Evolutionary conservation across 2,888 invertebrate genomes (phyloP).

Genomic region (Lithophane ornitopus): DNA sequence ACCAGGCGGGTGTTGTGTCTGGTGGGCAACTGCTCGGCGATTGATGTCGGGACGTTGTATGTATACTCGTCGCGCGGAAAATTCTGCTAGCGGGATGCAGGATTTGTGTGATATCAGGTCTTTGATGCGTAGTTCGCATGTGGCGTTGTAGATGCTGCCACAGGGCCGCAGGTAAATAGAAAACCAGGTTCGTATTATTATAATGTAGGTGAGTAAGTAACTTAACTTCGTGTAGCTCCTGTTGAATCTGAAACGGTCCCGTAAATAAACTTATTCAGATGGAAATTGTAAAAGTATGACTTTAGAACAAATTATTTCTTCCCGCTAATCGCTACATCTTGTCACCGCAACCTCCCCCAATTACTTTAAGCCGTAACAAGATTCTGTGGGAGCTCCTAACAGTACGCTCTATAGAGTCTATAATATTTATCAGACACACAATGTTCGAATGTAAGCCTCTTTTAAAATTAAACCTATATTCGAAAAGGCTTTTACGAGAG

Average conservation of each 20-base stretch:
- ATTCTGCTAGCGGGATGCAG: no score
- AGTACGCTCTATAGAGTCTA: slow-evolving; percentile 29
- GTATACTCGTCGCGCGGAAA: no score
- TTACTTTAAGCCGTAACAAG: slow-evolving; percentile 56
- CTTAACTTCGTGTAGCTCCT: not conserved
- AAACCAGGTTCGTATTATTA: not conserved
- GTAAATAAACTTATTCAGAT: not conserved
- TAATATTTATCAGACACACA: slow-evolving; percentile 35
- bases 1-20: no score
- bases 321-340: slow-evolving; percentile 31
- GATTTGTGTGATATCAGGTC: no score
- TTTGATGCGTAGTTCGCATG: no score
- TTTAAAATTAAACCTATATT: slow-evolving; percentile 54
- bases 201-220: not conserved
- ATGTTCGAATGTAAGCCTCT: slow-evolving; percentile 49
- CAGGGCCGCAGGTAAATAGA: no score
- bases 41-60: no score
- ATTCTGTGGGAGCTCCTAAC: slow-evolving; percentile 31
- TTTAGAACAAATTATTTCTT: not conserved
- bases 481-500: slow-evolving; percentile 29
- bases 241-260: not conserved
- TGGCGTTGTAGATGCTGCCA: no score
- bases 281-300: not conserved
- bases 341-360: slow-evolving; percentile 1
- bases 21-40: no score